Percentiles rank a stretch among this genome's conserved stretches.
These are phyloP conservation scores for Porites divaricata DNA, from an alignment of 92 coral and sea anemone species.

Conservation along the genomic window DNA sequence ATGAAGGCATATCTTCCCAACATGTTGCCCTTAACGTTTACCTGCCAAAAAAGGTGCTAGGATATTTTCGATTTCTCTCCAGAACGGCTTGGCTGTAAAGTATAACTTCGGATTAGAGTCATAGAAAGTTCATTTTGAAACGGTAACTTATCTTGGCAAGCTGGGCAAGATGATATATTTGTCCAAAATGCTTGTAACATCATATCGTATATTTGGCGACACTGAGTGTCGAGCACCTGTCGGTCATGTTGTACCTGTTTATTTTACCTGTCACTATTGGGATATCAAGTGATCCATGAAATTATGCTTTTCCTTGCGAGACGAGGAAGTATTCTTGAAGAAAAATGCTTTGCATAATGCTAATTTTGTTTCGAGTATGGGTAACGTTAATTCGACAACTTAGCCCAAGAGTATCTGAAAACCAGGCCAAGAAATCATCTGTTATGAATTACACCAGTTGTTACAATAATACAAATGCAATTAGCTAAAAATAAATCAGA, in stretches of 20 bases:
- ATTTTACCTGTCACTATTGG: slow-evolving; percentile 2
- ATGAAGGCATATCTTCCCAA: slow-evolving; percentile 40
- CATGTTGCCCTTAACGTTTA: slow-evolving; percentile 18
- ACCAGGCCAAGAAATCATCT: too few species aligned
- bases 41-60: background rate
- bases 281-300: background rate
- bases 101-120: background rate
- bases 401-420: too few species aligned
- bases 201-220: slow-evolving; percentile 15
- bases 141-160: background rate
- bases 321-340: too few species aligned
- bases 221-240: slow-evolving; percentile 33
- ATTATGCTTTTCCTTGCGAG: background rate
- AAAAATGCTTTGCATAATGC: too few species aligned
- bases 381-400: too few species aligned
- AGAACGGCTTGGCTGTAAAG: background rate
- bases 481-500: too few species aligned
- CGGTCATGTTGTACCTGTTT: slow-evolving; percentile 17
- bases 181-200: slow-evolving; percentile 15
- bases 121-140: background rate
- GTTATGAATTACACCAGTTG: too few species aligned
- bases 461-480: too few species aligned
- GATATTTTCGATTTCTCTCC: background rate
- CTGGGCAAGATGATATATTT: background rate
- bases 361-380: too few species aligned